Evolutionary conservation across 2,113 vertebrate genomes (phyloP).

Genomic region (Cephalopholis sonnerati): DNA sequence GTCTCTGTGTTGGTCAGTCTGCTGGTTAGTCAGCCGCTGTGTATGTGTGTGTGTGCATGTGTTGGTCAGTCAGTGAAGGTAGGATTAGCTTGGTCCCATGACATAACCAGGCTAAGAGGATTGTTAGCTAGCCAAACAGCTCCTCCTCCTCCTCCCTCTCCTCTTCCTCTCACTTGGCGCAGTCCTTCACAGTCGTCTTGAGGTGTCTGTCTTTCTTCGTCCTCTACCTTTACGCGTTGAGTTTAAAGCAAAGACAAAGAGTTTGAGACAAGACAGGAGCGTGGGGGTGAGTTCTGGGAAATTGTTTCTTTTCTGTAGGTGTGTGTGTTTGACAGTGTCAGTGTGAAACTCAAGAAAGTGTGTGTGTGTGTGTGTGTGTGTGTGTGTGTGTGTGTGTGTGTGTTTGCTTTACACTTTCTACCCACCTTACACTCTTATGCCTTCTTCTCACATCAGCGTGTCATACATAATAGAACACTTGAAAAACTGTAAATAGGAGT

Average conservation of each 20-base stretch:
- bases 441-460: slow-evolving; percentile 3
- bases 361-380: slow-evolving; percentile 1
- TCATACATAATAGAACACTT: slow-evolving; percentile 29
- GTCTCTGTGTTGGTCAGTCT: slow-evolving; percentile 45
- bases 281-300: slow-evolving; percentile 68
- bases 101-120: slow-evolving; percentile 83
- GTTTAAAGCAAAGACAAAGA: slow-evolving; percentile 20
- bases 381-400: neutral
- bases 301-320: slow-evolving; percentile 1
- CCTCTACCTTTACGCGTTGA: slow-evolving; percentile 16
- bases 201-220: slow-evolving; percentile 32
- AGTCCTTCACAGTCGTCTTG: slow-evolving; percentile 62
- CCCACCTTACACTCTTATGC: neutral
- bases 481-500: neutral
- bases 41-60: slow-evolving; percentile 44
- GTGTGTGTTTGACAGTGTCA: neutral
- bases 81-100: slow-evolving; percentile 81
- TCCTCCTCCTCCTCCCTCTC: slow-evolving; percentile 54
- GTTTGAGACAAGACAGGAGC: slow-evolving; percentile 16
- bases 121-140: slow-evolving; percentile 73
- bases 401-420: slow-evolving; percentile 7
- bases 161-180: slow-evolving; percentile 67
- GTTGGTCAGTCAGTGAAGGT: slow-evolving; percentile 75
- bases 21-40: slow-evolving; percentile 48
- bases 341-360: neutral